Evolutionary conservation across 1,140 invertebrate species (phyloP), one percentile per base, ranked within the genome.

Genomic region (Drosophila rhopaloa): DNA sequence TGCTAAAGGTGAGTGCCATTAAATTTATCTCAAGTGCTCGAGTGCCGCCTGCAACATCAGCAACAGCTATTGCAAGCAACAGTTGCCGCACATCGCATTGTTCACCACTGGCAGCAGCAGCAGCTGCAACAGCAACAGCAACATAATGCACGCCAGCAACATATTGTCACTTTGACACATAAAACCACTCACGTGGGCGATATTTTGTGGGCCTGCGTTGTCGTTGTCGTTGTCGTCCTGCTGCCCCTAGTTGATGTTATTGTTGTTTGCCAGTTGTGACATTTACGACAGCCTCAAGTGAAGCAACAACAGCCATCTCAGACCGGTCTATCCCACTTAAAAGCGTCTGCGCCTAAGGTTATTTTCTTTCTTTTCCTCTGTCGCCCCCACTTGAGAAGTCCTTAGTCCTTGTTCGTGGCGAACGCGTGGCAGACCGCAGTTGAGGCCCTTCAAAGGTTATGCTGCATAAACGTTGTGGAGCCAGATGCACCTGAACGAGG

Each of bases 121-220:
- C 14, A 43, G 24, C 24, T 24, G 24, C 58, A 51, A 19, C 66
- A 44, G 53, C 50, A 58, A 59, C 77, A 74, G 59, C 67, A 81
- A 74, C 75, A 81, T 76, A 80, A 80, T 81, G 79, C 79, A 81
- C 63, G 76, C 62, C 76, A 53, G 73, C 80, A 79, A 83, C 81
- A 88, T 88, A 88, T 88, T 88, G 84, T 84, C 84, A 84, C 84
- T 88, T 88, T 88, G 84, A 81, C 84, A 88, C 84, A 88, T 77
- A 88, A 89, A 89, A 74, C 85, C 83, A 83, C 83, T 88, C 73
- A 65, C 63, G 59, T 65, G 62, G 71, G 72, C 76, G 48, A 76
- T 37, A 57, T 68, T 57, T 65, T 60, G 58, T 47, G 53, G 62
- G 63, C 60, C 38, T 51, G 53, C 10, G 44, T 47, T 47, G 44